Base-by-base conservation (phyloP, 1,140 invertebrate species). In the Drosophila kanapiae region DNA sequence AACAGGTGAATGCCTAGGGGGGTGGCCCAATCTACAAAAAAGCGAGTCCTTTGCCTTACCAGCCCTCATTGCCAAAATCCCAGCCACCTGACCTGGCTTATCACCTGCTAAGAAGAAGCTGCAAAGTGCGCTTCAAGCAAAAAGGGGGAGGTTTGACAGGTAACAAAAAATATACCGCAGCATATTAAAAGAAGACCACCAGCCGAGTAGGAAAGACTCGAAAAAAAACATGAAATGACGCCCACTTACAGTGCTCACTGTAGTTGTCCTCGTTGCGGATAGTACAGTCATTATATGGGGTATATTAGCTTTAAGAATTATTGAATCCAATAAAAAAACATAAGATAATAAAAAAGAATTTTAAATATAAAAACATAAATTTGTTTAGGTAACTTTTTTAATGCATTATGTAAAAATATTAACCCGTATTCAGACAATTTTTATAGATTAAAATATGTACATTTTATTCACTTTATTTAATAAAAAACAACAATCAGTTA, bases 131-230 rank as follows among this genome's bases (percentile, higher is more conserved):
- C 74, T 84, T 77, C 63, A 31, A 65, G 67, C 62, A 13, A 57
- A 43, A 42, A 51, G n/a, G 38, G 9, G 31, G 27, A 51, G 42
- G 53, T 16, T 31, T 70, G 38, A 40, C 38, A 68, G 63, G 62
- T 56, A 47, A 35, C 38, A 35, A 60, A 65, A 56, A 83, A 86
- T 70, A 75, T 86, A 70, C 82, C 82, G 78, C 82, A 85, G 69
- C 78, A 81, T 81, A 86, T 85, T 86, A 86, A 85, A 81, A 86
- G 78, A 65, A 74, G 63, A 78, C 82, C 82, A 56, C 82, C 78
- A 54, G 70, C 82, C 64, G 78, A 65, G 82, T 56, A 60, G 60
- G 45, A 75, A 65, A 80, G 51, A 4, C 9, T 37, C 16, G 35
- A 16, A 54, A 48, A 65, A 67, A 51, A 51, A 53, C 43, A 18